Evolutionary conservation across 2,113 vertebrate genomes (phyloP), one percentile per base, ranked within the genome.

Genomic region (Phrynosoma blainvillii): DNA sequence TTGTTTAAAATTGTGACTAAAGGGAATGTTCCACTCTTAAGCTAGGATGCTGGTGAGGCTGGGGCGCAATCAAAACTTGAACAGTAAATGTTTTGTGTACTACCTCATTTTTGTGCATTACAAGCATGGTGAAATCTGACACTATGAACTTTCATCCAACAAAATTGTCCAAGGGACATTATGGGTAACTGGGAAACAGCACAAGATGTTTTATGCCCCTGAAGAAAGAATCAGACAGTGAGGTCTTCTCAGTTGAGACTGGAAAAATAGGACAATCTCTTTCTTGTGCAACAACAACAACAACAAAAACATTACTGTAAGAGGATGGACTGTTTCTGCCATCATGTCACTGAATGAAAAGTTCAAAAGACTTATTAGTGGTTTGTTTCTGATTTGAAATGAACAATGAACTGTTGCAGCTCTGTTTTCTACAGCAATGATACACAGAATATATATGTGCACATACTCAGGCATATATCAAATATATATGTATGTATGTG

Each of bases 91-190:
- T 94, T 93, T 93, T 90, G 92, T 93, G 93, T 96, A 93, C 97
- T 96, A 96, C 97, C 97, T 97, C 97, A 96, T 97, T 96, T 95
- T 94, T 92, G 95, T 94, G 95, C 86, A 65, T 94, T 89, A 91
- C 92, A 62, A 91, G 90, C 87, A 9, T 90, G 92, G 93, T 93
- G 95, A 90, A 89, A 80, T 54, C 88, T 90, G 93, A 92, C 90
- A 83, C 79, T 56, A 73, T 75, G 92, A 93, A 87, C 95, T 91
- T 93, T 90, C 42, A 65, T 93, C 92, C 85, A 54, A 32, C 91
- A 76, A 42, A 56, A 90, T 73, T 75, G 93, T 90, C 90, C 84
- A 84, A 90, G 93, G 93, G 92, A 88, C 65, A 4, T 76, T 42
- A 59, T 88, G 94, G 93, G 95, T 92, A 94, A 94, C 95, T 92